Base-by-base conservation (phyloP, 2,797 vertebrate species). In the Euphonia xanthogaster region DNA sequence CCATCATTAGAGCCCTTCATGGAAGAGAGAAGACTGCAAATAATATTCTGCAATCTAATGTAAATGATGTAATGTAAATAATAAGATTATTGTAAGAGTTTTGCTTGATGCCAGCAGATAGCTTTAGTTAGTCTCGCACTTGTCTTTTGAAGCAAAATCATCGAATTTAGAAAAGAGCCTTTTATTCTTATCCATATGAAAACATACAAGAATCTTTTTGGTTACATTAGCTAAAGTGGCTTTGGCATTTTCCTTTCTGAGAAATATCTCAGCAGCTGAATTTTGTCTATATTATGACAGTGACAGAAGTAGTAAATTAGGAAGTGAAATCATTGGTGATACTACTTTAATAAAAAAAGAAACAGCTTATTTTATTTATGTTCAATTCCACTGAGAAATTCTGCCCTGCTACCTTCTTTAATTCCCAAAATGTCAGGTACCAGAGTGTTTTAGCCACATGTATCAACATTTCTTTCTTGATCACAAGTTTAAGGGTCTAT, bases 161-260 rank as follows among this genome's bases (percentile, higher is more conserved):
- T 85, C 2, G 5, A 57, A 62, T 79, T 74, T 83, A 88, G 73
- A 79, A 57, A 85, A 63, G 16, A 93, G 23, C 47, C 40, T 82
- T 88, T 76, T 88, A 80, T 90, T 91, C 76, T 91, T 86, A 85
- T 40, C 72, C 48, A 42, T 83, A 54, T 88, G 73, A 95, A 95
- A 95, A 83, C 35, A 66, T n/a, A 71, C 5, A 11, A 70, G 30
- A 89, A 85, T 78, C 45, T 89, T 88, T 79, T 54, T 37, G 45
- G 55, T 71, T 91, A 12, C 24, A 3, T 83, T 94, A 90, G 68
- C 78, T 60, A 50, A 91, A 92, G 47, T 58, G 51, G 11, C 76
- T 80, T 85, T 1, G 16, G 55, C 14, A 25, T 93, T 95, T 95
- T 97, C 44, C 85, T 90, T 77, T 67, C 79, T 62, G 65, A 83